A percentile compares a stretch with the other conserved stretches of the same genome.
Evolutionary conservation across 2,113 vertebrate species (phyloP).

Genomic region (Picathartes gymnocephalus): DNA sequence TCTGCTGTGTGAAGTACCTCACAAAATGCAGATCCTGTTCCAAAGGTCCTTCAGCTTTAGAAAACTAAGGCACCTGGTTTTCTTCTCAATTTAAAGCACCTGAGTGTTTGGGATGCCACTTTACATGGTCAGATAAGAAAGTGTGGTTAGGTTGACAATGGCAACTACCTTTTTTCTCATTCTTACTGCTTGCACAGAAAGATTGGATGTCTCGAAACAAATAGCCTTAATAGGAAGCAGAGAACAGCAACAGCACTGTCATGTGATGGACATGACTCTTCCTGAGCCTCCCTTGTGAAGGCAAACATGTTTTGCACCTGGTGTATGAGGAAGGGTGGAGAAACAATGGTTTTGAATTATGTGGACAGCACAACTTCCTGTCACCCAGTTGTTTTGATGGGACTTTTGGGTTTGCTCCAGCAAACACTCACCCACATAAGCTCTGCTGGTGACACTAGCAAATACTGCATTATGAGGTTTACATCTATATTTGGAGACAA

Average conservation of each 20-base stretch:
- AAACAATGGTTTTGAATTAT: rapidly evolving
- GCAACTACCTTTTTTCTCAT: background rate
- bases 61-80: background rate
- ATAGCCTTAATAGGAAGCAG: background rate
- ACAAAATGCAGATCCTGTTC: background rate
- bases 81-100: background rate
- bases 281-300: background rate
- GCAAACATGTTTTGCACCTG: background rate
- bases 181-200: background rate
- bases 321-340: background rate
- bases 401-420: background rate
- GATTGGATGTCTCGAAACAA: background rate
- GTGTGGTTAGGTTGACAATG: background rate
- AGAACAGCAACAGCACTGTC: background rate
- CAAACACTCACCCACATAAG: background rate
- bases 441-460: background rate
- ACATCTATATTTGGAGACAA: background rate
- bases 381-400: background rate
- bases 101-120: background rate
- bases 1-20: background rate
- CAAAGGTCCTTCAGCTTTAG: background rate
- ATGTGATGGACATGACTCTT: rapidly evolving
- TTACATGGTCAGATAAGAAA: background rate
- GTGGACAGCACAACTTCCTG: background rate
- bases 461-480: background rate